Conservation (phyloP, 2,113 vertebrate species). For the Sialia sialis region DNA sequence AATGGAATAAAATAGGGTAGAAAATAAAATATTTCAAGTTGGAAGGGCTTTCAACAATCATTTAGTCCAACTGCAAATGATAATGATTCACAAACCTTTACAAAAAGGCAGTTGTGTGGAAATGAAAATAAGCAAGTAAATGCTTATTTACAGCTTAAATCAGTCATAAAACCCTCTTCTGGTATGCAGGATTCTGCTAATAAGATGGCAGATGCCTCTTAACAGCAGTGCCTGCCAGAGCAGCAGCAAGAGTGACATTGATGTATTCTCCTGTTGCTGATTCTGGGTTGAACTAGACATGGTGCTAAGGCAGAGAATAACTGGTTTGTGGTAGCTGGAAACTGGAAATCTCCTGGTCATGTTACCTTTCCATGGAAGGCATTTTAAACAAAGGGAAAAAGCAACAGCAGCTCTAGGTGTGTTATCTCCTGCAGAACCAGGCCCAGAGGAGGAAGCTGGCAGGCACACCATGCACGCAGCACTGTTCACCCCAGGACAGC, state of each 20-base stretch:
- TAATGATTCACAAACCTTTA: neutral
- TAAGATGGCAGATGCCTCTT: neutral
- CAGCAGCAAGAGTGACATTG: neutral
- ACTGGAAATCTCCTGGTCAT: neutral
- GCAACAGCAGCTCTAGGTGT: neutral
- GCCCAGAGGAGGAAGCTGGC: neutral
- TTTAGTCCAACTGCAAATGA: neutral
- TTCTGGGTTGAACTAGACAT: neutral
- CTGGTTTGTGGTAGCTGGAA: neutral
- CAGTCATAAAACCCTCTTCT: neutral
- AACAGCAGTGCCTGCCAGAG: neutral
- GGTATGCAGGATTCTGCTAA: neutral
- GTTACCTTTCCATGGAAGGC: neutral
- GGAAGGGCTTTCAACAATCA: neutral
- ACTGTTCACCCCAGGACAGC: neutral
- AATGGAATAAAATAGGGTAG: neutral
- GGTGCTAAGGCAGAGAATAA: neutral
- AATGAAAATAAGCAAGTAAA: neutral
- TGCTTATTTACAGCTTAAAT: slow-evolving; percentile 20
- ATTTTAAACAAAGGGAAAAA: neutral
- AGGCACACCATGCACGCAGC: accelerated
- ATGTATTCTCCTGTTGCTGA: neutral
- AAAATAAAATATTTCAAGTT: neutral
- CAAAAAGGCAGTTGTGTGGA: neutral
- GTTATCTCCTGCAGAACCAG: neutral